A percentile compares a stretch with the other conserved stretches of the same genome.
These are phyloP conservation scores for Sinocyclocheilus grahami DNA, from an alignment of 2,113 vertebrate species.

Conservation along the genomic window DNA sequence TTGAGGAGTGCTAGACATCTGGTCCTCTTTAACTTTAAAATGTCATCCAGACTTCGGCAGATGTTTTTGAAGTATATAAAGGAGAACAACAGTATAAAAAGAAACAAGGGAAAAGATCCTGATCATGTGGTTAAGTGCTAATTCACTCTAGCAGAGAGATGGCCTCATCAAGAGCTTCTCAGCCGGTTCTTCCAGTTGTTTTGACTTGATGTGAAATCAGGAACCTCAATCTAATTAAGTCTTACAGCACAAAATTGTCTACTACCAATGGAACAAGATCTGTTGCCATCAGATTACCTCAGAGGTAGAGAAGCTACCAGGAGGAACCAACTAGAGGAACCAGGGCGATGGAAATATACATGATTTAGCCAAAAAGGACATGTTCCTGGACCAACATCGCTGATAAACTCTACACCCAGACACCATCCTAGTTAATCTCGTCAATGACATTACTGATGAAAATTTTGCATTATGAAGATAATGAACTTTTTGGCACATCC, in stretches of 20 bases:
- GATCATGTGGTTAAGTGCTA: background rate
- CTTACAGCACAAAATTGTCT: background rate
- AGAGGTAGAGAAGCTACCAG: background rate
- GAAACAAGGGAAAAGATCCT: slow-evolving; percentile 37
- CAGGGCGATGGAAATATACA: background rate
- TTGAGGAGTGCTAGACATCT: slow-evolving; percentile 59
- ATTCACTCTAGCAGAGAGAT: background rate
- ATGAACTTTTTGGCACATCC: background rate
- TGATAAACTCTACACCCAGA: background rate
- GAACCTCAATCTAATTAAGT: slow-evolving; percentile 16
- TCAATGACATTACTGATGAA: background rate
- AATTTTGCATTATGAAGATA: background rate
- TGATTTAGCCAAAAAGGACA: background rate
- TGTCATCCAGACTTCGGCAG: slow-evolving; percentile 37
- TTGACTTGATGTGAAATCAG: background rate
- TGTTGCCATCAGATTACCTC: background rate
- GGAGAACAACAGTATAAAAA: slow-evolving; percentile 52
- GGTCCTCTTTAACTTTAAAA: slow-evolving; percentile 66
- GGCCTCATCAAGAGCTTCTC: background rate
- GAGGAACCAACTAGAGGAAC: background rate
- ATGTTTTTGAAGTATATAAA: slow-evolving; percentile 42
- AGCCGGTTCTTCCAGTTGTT: background rate
- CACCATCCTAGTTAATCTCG: background rate
- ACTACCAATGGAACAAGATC: background rate
- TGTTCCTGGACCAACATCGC: background rate